These are phyloP conservation scores for Stictonetta naevosa DNA, from an alignment of 2,113 vertebrate genomes.

Conservation along the genomic window DNA sequence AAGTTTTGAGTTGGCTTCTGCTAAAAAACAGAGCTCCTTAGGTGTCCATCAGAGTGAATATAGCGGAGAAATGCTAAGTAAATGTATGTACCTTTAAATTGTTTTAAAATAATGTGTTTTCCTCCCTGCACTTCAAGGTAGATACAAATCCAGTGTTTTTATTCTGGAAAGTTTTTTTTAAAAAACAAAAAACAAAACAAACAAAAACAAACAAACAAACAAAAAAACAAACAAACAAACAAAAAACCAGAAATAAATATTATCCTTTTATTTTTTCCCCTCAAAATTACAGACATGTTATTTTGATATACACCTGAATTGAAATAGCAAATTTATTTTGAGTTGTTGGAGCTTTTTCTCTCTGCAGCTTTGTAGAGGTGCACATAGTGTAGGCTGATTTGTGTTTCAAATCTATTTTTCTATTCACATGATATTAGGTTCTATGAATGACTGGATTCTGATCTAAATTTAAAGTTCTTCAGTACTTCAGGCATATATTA, in stretches of 20 bases:
- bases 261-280: neutral
- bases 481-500: neutral
- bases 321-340: neutral
- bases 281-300: neutral
- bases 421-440: neutral
- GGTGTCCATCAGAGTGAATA: neutral
- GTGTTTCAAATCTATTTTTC: neutral
- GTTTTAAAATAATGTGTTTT: neutral
- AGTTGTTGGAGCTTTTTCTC: neutral
- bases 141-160: neutral
- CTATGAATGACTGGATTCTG: neutral
- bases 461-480: neutral
- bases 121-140: neutral
- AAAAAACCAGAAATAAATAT: neutral
- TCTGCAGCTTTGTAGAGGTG: neutral
- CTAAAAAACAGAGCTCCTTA: neutral
- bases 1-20: neutral
- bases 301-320: neutral
- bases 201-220: too few species aligned
- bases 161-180: neutral
- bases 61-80: neutral
- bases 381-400: neutral
- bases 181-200: too few species aligned
- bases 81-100: neutral
- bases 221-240: too few species aligned